A percentile compares a stretch with the other conserved stretches of the same genome.
These are phyloP conservation scores for Philypnodon macrostomus DNA, from an alignment of 2,797 vertebrate genomes.

Conservation along the genomic window DNA sequence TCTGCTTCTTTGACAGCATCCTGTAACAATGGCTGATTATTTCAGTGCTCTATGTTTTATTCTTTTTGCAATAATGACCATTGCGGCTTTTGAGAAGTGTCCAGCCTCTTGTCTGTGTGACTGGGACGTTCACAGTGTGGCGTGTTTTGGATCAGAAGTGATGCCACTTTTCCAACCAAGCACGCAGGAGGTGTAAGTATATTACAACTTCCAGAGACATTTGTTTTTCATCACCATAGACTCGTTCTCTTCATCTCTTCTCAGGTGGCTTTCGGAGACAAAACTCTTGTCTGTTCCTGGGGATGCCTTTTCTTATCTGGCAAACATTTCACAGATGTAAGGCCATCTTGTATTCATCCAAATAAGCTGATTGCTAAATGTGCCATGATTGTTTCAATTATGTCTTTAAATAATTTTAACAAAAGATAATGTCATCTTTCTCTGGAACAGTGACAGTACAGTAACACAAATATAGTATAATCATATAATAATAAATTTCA, in stretches of 20 bases:
- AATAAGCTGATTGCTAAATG: not conserved
- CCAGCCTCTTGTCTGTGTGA: slow-evolving; percentile 76
- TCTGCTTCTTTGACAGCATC: not conserved
- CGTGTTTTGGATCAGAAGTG: slow-evolving; percentile 73
- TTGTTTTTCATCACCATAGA: not conserved
- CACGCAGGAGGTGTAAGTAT: slow-evolving; percentile 86
- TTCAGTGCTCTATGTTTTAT: slow-evolving; percentile 2
- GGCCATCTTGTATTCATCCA: not conserved
- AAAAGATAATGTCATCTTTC: no score
- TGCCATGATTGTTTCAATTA: no score
- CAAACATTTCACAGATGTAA: slow-evolving; percentile 62
- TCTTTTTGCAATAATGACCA: slow-evolving; percentile 3
- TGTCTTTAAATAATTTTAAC: no score
- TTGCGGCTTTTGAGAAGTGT: slow-evolving; percentile 37
- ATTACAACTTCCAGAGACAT: not conserved
- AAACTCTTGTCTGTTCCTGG: slow-evolving; percentile 46
- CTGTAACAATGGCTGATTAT: not conserved
- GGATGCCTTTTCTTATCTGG: slow-evolving; percentile 45
- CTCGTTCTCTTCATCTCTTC: slow-evolving; percentile 16
- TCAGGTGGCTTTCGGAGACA: slow-evolving; percentile 54
- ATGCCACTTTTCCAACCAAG: slow-evolving; percentile 76
- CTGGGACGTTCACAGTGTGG: slow-evolving; percentile 71
- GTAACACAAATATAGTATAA: no score
- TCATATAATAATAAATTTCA: no score
- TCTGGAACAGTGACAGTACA: no score